phyloP scores from a whole-genome alignment of 2,888 invertebrate species.

The Euplagia quadripunctaria region DNA sequence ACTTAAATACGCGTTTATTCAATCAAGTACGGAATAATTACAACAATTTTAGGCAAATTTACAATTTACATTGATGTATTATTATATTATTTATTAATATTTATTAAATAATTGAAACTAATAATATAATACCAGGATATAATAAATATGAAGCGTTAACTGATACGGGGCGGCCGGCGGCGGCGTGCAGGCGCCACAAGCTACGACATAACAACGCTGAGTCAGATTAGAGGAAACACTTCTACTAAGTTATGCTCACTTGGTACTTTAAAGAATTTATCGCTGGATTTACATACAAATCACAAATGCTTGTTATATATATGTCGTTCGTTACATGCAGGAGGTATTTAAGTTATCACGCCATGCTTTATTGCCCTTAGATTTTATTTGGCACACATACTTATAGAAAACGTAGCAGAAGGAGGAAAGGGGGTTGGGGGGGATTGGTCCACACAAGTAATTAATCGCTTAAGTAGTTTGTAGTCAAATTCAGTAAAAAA shows the following conservation, averaged over 20 bases:
- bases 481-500: neutral
- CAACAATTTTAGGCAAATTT: no score
- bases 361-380: neutral
- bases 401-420: neutral
- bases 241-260: slow-evolving; percentile 61
- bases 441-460: no score
- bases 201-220: slow-evolving; percentile 67
- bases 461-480: neutral
- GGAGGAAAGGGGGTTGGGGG: no score
- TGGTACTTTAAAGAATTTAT: slow-evolving; percentile 58
- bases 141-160: slow-evolving; percentile 59
- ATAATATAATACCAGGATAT: slow-evolving; percentile 64
- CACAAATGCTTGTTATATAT: neutral
- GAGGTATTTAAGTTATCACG: neutral
- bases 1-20: neutral
- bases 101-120: slow-evolving; percentile 50
- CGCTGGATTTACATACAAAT: slow-evolving; percentile 4
- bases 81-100: slow-evolving; percentile 28
- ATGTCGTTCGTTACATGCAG: neutral
- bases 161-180: slow-evolving; percentile 35
- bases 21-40: no score
- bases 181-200: slow-evolving; percentile 64
- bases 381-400: neutral
- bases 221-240: slow-evolving; percentile 66
- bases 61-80: neutral